Evolutionary conservation across 2,113 vertebrate genomes (phyloP).

Genomic region (Thymallus thymallus): DNA sequence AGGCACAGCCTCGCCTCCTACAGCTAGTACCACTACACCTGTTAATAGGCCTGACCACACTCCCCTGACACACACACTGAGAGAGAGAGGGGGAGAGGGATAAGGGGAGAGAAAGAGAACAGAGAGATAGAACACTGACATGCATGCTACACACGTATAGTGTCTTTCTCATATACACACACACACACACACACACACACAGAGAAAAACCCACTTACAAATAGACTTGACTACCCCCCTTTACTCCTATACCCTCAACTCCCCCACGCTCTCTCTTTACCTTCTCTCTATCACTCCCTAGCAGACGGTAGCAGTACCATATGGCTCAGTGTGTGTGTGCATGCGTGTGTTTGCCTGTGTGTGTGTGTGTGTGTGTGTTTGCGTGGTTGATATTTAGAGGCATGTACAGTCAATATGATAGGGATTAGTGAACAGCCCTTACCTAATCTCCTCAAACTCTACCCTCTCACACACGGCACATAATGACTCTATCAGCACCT

Average conservation of each 20-base stretch:
- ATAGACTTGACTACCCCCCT: neutral
- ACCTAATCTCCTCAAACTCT: conserved; percentile 55
- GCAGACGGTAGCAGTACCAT: neutral
- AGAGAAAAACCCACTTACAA: neutral
- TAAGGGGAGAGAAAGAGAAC: too few relatives aligned
- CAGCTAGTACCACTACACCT: conserved; percentile 73
- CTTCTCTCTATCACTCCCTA: conserved; percentile 4
- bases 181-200: neutral
- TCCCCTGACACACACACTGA: conserved; percentile 22
- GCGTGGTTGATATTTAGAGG: conserved; percentile 16
- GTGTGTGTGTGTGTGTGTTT: conserved; percentile 41
- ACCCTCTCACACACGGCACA: conserved; percentile 22
- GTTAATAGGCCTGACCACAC: conserved; percentile 71
- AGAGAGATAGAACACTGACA: conserved; percentile 39
- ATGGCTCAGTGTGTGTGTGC: neutral
- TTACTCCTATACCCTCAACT: too few relatives aligned
- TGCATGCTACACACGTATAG: conserved; percentile 6
- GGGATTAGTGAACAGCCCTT: conserved; percentile 46
- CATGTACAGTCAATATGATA: conserved; percentile 60
- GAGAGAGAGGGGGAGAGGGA: neutral
- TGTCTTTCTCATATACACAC: conserved; percentile 17
- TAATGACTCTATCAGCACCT: conserved; percentile 25
- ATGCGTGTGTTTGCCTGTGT: conserved; percentile 35
- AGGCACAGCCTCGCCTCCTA: conserved; percentile 59
- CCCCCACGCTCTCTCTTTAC: neutral